phyloP scores from a whole-genome alignment of 2,888 invertebrate species.

The Eutolmus rufibarbis region DNA sequence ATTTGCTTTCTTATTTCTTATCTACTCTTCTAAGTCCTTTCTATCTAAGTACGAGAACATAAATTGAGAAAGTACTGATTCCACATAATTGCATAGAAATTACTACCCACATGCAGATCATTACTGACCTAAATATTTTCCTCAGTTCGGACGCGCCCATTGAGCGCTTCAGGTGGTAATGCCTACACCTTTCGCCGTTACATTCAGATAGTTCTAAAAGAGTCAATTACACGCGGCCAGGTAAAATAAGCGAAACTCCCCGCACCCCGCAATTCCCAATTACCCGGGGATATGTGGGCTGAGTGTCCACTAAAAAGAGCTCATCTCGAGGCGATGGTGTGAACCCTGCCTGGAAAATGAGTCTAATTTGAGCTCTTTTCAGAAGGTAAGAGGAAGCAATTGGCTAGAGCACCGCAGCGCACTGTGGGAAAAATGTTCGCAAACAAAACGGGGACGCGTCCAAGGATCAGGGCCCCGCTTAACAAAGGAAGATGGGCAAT shows the following conservation, averaged over 20 bases:
- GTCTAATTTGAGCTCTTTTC: neutral
- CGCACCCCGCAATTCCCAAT: neutral
- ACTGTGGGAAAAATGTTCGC: neutral
- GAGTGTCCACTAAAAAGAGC: neutral
- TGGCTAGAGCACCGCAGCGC: neutral
- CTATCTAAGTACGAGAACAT: neutral
- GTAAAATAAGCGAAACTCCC: neutral
- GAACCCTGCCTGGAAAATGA: neutral
- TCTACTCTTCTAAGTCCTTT: neutral
- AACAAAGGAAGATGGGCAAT: neutral
- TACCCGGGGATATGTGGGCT: neutral
- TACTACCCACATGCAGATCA: neutral
- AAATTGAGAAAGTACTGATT: neutral
- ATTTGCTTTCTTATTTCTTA: neutral
- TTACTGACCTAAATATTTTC: neutral
- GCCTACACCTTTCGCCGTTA: neutral
- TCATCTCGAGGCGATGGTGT: neutral
- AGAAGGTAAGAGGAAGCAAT: neutral
- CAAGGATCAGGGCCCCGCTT: neutral
- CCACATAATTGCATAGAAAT: neutral
- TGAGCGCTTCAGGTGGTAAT: neutral
- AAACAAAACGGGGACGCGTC: neutral
- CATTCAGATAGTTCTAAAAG: neutral
- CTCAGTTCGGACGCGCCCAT: neutral
- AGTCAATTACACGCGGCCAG: neutral